Conservation (phyloP, 2,113 vertebrate species). For the Bos taurus region ARS-UCD2.0 NC_037341.1:23056001-23056500, state of each 20-base stretch:
- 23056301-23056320: neutral
- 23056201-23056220: neutral
- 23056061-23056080: neutral
- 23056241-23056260: neutral
- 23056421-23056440: neutral
- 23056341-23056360: neutral
- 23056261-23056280: neutral
- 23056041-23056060: neutral
- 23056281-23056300: neutral
- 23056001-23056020: neutral
- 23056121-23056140: neutral
- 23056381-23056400: neutral
- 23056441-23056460: neutral
- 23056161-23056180: rapidly evolving
- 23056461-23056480: neutral
- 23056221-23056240: neutral
- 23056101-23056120: neutral
- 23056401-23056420: neutral
- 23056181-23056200: neutral
- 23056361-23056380: neutral
- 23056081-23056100: neutral
- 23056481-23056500: too few relatives aligned
- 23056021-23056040: neutral
- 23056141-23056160: neutral
- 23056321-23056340: neutral